Evolutionary conservation across 2,888 invertebrate genomes (phyloP), one percentile per base, ranked within the genome.

Genomic region (Platerodrilus igneus): DNA sequence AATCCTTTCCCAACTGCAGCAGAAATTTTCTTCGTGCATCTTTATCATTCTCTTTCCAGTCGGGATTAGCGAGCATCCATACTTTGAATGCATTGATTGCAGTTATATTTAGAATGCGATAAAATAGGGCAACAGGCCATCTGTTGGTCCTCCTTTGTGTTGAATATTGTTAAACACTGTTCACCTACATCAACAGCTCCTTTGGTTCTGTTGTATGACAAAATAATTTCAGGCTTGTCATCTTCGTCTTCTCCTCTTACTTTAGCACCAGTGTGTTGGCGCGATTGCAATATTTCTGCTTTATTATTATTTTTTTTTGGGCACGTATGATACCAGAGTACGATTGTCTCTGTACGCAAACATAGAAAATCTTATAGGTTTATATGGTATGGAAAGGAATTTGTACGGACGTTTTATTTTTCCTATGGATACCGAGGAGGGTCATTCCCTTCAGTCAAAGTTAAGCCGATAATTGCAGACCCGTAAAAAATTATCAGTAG

Each of bases 91-190:
- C 28, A 22, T 29, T 37, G n/a, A 29, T 29, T 10, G 21, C 37
- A 11, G 22, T 31, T 7, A 40, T 38, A 33, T 45, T 37, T 3
- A 45, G 4, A 7, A 42, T 16, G 10, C 19, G 23, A 22, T 18
- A 37, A 42, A 44, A 44, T 21, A 47, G 30, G 17, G 35, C 41
- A 29, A 47, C 29, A n/a, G 41, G 39, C 48, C 45, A 45, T 31
- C 41, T 10, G 13, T 31, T 36, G 15, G 32, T 39, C 26, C n/a
- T n/a, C n/a, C 21, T 22, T 23, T 29, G 14, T 21, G 17, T 19
- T 18, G 29, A n/a, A n/a, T n/a, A n/a, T 38, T 38, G 33, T 32
- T 31, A 17, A 19, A 34, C 23, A 20, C 9, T 49, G 29, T 20
- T 44, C 36, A 8, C 32, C 19, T 14, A 29, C 19, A 39, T 44